These are phyloP conservation scores for Caenorhabditis sp. DNA, from an alignment of 2,888 invertebrate genomes.

Conservation along the genomic window DNA sequence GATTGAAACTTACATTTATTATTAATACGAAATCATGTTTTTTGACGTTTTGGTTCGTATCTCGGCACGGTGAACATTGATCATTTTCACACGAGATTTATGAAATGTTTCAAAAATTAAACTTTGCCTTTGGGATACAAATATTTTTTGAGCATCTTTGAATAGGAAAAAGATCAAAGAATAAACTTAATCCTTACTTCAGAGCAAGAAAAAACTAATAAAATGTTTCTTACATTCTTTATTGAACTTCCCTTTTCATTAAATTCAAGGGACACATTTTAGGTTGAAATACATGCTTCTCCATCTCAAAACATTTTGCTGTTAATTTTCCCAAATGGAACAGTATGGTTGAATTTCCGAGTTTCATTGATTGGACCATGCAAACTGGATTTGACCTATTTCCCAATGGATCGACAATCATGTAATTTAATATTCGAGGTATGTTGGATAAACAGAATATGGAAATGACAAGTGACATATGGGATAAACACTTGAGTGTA, in stretches of 20 bases:
- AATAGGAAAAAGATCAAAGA: too few relatives aligned
- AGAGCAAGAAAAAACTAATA: not conserved
- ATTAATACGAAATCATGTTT: not conserved
- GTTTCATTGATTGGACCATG: conserved; percentile 67
- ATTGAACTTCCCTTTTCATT: not conserved
- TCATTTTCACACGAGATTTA: too few relatives aligned
- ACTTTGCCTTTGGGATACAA: too few relatives aligned
- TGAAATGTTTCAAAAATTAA: too few relatives aligned
- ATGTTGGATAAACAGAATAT: conserved; percentile 4
- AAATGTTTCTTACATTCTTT: not conserved
- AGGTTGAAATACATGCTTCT: conserved; percentile 69
- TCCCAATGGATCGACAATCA: conserved; percentile 70
- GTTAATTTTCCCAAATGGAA: conserved; percentile 70
- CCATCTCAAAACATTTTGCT: conserved; percentile 69
- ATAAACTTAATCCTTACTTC: too few relatives aligned
- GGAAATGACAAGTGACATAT: conserved; percentile 28
- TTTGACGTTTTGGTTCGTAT: too few relatives aligned
- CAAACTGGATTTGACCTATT: conserved; percentile 65
- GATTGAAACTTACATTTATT: not conserved
- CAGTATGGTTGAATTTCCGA: conserved; percentile 67
- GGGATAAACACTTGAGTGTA: conserved; percentile 9
- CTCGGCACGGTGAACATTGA: too few relatives aligned
- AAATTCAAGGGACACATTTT: conserved; percentile 9
- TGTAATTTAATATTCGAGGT: conserved; percentile 70
- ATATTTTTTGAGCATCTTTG: too few relatives aligned